These are phyloP conservation scores for Brachionus plicatilis DNA, from an alignment of 1,140 invertebrate species.

Conservation along the genomic window DNA sequence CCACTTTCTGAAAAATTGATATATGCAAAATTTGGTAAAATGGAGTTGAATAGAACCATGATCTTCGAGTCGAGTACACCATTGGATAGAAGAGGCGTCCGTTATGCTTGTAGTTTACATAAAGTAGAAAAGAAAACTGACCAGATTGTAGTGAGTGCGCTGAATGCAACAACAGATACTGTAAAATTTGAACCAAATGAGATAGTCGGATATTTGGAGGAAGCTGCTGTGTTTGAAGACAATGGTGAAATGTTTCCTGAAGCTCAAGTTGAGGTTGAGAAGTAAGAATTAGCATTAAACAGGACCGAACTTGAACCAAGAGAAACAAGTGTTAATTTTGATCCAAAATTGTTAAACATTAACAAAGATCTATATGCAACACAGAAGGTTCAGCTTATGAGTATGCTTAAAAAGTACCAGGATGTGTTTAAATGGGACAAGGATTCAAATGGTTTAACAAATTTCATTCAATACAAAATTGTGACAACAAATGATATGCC, in stretches of 20 bases:
- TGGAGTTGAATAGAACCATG: background rate
- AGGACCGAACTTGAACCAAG: background rate
- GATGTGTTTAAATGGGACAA: background rate
- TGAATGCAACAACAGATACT: background rate
- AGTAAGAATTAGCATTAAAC: background rate
- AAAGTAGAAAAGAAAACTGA: background rate
- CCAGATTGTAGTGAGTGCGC: background rate
- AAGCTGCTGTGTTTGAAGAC: background rate
- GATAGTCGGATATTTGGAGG: background rate
- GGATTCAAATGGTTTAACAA: background rate
- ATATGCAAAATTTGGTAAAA: background rate
- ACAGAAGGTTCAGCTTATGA: background rate
- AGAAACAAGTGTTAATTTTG: background rate
- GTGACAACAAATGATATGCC: slow-evolving; percentile 1
- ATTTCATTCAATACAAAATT: background rate
- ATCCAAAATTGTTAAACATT: background rate
- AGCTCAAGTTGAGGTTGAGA: background rate
- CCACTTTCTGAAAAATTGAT: background rate
- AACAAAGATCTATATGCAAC: background rate
- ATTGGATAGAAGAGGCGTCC: background rate
- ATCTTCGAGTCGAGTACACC: background rate
- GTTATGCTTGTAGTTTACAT: background rate
- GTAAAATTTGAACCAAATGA: background rate
- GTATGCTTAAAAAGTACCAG: background rate
- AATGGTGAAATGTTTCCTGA: background rate